phyloP scores from a whole-genome alignment of 2,888 invertebrate species.

The Caenorhabditis drosophilae region DNA sequence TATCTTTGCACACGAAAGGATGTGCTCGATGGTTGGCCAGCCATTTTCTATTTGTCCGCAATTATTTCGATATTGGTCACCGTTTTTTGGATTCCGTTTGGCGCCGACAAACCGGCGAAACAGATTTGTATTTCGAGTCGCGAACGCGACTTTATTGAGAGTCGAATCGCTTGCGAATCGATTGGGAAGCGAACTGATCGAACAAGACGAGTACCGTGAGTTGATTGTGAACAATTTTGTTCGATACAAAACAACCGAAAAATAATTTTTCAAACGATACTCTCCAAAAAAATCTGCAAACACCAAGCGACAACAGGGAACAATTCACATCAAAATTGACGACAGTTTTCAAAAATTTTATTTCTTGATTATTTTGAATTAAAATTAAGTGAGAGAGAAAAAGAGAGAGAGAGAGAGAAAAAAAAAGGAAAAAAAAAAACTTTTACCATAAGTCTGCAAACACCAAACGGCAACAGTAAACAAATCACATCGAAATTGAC shows the following conservation, averaged over 20 bases:
- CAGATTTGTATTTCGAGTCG: conserved; percentile 63
- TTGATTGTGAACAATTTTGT: not conserved
- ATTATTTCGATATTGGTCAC: conserved; percentile 58
- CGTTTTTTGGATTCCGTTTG: conserved; percentile 66
- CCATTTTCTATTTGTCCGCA: conserved; percentile 64
- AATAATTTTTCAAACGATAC: too few relatives aligned
- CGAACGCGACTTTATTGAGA: conserved; percentile 64
- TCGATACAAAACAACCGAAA: not conserved
- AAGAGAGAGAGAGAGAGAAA: too few relatives aligned
- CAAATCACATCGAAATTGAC: too few relatives aligned
- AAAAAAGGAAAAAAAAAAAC: too few relatives aligned
- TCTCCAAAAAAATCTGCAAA: too few relatives aligned
- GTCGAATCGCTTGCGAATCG: conserved; percentile 65
- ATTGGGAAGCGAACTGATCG: conserved; percentile 64
- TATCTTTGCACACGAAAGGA: conserved; percentile 65
- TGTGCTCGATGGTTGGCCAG: conserved; percentile 64
- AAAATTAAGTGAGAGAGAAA: too few relatives aligned
- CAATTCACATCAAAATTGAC: too few relatives aligned
- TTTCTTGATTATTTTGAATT: too few relatives aligned
- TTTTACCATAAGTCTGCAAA: too few relatives aligned
- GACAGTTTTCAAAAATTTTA: too few relatives aligned
- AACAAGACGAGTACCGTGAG: conserved; percentile 56
- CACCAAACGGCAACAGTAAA: too few relatives aligned
- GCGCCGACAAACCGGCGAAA: conserved; percentile 66
- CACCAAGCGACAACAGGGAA: too few relatives aligned